Conservation (phyloP, 2,113 vertebrate genomes). For the Engystomops pustulosus region DNA sequence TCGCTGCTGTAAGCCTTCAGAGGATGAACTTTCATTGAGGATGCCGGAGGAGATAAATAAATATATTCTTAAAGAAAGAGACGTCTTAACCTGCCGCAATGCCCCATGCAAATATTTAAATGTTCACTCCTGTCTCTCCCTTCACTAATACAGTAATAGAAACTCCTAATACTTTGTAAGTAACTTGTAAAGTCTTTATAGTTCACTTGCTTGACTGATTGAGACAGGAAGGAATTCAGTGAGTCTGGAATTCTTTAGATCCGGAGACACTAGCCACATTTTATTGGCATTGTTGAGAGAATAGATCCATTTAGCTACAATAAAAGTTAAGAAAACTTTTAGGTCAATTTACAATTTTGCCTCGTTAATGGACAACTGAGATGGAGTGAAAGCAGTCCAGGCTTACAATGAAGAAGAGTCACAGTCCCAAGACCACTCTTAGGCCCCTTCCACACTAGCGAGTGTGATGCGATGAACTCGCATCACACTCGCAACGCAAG, state of each 20-base stretch:
- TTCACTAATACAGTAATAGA: not conserved
- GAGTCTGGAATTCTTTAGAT: not conserved
- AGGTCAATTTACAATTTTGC: not conserved
- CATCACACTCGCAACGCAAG: no score
- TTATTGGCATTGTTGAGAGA: not conserved
- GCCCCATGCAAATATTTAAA: not conserved
- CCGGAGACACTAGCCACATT: not conserved
- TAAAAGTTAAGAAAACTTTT: not conserved
- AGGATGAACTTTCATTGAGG: not conserved
- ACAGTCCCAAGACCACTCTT: no score
- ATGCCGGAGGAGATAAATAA: not conserved
- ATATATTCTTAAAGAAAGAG: not conserved
- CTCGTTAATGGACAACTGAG: not conserved
- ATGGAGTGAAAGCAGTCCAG: not conserved
- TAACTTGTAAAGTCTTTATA: constrained; percentile 11
- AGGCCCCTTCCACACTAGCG: no score
- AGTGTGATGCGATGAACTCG: no score
- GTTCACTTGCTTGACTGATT: not conserved
- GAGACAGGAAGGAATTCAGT: not conserved
- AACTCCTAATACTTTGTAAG: not conserved
- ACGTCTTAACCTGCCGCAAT: not conserved
- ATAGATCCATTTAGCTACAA: not conserved
- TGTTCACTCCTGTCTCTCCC: not conserved
- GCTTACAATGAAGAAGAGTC: no score
- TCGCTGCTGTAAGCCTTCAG: not conserved